Base-by-base conservation (phyloP, 2,113 vertebrate species). In the Lonchura striata region DNA sequence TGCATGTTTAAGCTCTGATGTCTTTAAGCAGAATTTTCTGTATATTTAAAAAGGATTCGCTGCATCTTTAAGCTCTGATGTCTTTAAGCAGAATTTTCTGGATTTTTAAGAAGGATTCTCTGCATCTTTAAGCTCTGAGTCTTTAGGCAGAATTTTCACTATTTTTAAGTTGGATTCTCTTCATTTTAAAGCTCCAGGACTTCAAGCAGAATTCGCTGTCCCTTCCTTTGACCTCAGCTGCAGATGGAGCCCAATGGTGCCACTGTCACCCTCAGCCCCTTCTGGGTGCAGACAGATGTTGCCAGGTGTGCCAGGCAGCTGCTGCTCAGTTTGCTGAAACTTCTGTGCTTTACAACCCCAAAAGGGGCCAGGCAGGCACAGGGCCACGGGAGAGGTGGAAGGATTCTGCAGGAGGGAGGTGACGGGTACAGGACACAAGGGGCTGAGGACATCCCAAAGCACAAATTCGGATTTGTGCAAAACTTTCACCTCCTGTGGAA, bases 361-460 rank as follows among this genome's bases (percentile, higher is more conserved):
- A 2, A 2, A 5, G 44, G 35, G 28, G 18, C 6, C 64, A 14
- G 53, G 64, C 18, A 41, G 64, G 18, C n/a, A n/a, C n/a, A n/a
- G n/a, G n/a, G n/a, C n/a, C n/a, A n/a, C n/a, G n/a, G n/a, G n/a
- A n/a, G 0, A 2, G 65, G 30, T 2, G 12, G 16, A 2, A 10
- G 4, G 3, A 2, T 4, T 17, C 44, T 19, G 65, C 79, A 52
- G 15, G 9, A 52, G 54, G 28, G 44, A 59, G 19, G n/a, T 0
- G 59, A 11, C 9, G 44, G n/a, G n/a, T n/a, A n/a, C n/a, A n/a
- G n/a, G n/a, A 23, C 23, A 14, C 18, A 5, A 41, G 64, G 22
- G 8, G 0, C 3, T 4, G 22, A 1, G 42, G 10, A 8, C 30
- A 7, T 3, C 2, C 0, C 65, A 4, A 0, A 6, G 30, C 23